A percentile compares a stretch with the other conserved stretches of the same genome.
These are phyloP conservation scores for Notiomystis cincta DNA, from an alignment of 2,113 vertebrate genomes.

Conservation along the genomic window DNA sequence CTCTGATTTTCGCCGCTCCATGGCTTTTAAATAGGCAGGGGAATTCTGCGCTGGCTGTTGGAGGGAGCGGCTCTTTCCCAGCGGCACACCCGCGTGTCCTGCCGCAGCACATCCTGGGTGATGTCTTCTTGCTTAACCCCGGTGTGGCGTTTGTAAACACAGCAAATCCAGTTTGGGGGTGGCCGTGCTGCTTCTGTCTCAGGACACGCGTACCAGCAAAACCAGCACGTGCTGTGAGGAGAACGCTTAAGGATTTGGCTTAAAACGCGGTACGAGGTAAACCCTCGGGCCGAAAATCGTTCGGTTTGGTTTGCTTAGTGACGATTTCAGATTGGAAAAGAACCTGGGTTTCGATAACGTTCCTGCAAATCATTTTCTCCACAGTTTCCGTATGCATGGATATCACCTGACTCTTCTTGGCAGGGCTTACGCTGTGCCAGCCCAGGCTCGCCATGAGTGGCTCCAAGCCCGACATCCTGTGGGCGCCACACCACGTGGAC, in stretches of 20 bases:
- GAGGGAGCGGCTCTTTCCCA: not conserved
- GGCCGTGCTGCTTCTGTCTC: not conserved
- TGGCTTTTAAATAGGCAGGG: not conserved
- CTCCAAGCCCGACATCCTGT: constrained; percentile 95
- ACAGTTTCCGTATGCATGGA: constrained; percentile 65
- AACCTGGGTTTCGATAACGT: not conserved
- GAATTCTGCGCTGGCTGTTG: rapidly evolving
- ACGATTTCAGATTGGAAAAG: not conserved
- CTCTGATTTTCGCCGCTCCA: not conserved
- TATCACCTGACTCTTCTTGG: constrained; percentile 23
- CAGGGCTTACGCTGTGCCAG: not conserved
- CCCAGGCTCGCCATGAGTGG: constrained; percentile 82
- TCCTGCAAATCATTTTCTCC: constrained; percentile 13
- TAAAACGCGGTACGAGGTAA: rapidly evolving
- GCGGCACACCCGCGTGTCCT: not conserved
- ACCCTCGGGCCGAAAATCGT: not conserved
- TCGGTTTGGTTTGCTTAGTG: not conserved
- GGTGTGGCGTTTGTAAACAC: not conserved
- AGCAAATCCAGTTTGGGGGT: not conserved
- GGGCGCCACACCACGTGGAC: constrained; percentile 95
- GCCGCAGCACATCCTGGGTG: not conserved
- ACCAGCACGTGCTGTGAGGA: not conserved
- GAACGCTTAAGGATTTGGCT: not conserved
- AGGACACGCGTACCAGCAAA: not conserved
- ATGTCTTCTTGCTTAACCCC: not conserved